A percentile compares a stretch with the other conserved stretches of the same genome.
phyloP scores from a whole-genome alignment of 2,797 vertebrate genomes.

The Neomorphus geoffroyi region DNA sequence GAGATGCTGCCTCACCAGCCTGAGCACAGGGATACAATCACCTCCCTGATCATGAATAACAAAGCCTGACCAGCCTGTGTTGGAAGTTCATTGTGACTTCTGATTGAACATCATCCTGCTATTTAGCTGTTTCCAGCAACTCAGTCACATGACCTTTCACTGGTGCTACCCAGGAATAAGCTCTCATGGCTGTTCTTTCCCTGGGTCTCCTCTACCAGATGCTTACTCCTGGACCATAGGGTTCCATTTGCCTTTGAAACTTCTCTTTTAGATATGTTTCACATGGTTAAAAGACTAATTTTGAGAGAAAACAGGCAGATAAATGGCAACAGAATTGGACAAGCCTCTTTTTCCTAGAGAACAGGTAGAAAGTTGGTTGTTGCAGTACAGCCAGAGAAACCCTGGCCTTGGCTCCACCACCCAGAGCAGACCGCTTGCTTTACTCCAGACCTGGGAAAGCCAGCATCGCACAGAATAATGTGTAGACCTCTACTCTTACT shows the following conservation, averaged over 20 bases:
- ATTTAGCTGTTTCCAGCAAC: no score
- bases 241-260: not conserved
- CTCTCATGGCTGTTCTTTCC: no score
- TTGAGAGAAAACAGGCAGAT: not conserved
- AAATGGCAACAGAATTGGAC: not conserved
- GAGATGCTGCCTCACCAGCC: no score
- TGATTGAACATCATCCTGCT: no score
- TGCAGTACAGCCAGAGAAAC: not conserved
- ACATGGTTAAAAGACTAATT: not conserved
- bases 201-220: no score
- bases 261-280: not conserved
- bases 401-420: not conserved
- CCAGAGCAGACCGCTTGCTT: not conserved
- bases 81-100: no score
- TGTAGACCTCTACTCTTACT: not conserved
- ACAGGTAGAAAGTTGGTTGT: accelerated
- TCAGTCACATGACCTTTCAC: no score
- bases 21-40: no score
- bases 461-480: not conserved
- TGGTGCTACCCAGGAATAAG: no score
- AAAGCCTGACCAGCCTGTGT: no score
- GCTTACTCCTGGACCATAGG: accelerated
- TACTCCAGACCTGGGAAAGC: not conserved
- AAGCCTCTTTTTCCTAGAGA: not conserved
- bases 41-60: no score